Evolutionary conservation across 2,113 vertebrate genomes (phyloP).

Genomic region (Etheostoma cragini): DNA sequence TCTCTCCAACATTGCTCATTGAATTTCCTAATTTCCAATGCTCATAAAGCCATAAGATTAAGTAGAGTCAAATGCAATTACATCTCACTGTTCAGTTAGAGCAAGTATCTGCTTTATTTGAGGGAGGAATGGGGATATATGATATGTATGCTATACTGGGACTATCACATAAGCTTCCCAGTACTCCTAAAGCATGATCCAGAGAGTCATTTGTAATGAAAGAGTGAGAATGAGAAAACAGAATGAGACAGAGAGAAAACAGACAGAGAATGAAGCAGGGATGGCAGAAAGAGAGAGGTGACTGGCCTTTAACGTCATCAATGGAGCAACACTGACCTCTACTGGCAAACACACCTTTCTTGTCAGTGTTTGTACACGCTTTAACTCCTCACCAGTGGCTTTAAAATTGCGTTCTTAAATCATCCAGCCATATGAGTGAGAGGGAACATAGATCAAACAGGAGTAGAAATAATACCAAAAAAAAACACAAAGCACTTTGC

Average conservation of each 20-base stretch:
- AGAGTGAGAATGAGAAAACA: constrained; percentile 43
- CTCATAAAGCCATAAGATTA: constrained; percentile 67
- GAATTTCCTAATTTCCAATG: constrained; percentile 63
- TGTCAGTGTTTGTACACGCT: neutral
- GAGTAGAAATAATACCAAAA: constrained; percentile 62
- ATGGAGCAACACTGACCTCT: constrained; percentile 92
- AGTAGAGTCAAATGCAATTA: constrained; percentile 75
- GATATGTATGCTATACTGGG: constrained; percentile 3
- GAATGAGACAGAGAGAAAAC: constrained; percentile 34
- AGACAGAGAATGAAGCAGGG: constrained; percentile 7
- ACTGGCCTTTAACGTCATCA: constrained; percentile 56
- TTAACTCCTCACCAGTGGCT: constrained; percentile 40
- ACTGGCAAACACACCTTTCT: constrained; percentile 74
- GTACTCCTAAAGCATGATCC: constrained; percentile 15
- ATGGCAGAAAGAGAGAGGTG: constrained; percentile 11
- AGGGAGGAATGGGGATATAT: constrained; percentile 6
- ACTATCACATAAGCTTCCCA: constrained; percentile 23
- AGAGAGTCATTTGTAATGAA: constrained; percentile 21
- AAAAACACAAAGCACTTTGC: constrained; percentile 60
- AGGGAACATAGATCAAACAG: constrained; percentile 67
- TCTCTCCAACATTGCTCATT: constrained; percentile 47
- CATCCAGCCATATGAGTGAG: constrained; percentile 56
- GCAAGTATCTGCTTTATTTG: constrained; percentile 15
- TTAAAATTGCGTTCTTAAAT: constrained; percentile 77
- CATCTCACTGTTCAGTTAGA: constrained; percentile 29